phyloP scores from a whole-genome alignment of 2,113 vertebrate species.

The Anguilla japonica region DNA sequence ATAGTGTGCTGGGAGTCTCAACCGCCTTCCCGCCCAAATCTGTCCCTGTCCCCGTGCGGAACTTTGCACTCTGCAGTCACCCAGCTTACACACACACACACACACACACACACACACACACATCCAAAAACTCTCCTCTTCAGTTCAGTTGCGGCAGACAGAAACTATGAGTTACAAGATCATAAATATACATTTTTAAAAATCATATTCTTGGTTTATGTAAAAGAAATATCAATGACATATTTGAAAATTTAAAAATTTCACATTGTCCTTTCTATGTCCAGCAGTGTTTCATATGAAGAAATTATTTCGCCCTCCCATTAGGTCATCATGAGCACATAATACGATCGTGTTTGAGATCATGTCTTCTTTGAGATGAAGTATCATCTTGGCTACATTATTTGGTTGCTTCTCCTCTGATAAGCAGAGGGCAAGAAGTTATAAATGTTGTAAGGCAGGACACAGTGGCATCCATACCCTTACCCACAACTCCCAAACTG shows the following conservation, averaged over 20 bases:
- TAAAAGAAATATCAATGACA: not conserved
- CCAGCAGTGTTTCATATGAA: not conserved
- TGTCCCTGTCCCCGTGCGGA: not conserved
- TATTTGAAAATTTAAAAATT: no score
- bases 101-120: not conserved
- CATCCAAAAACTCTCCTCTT: not conserved
- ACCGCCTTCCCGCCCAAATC: slow-evolving; percentile 3
- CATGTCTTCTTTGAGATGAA: not conserved
- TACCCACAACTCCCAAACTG: not conserved
- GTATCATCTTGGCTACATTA: not conserved
- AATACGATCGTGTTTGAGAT: not conserved
- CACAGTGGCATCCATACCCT: not conserved
- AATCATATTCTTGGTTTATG: not conserved
- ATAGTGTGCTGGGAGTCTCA: slow-evolving; percentile 12
- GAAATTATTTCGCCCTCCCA: not conserved
- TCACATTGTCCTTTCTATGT: no score
- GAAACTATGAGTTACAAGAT: not conserved
- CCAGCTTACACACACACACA: not conserved
- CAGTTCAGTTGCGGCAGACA: not conserved
- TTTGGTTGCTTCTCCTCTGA: not conserved
- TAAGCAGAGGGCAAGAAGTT: not conserved
- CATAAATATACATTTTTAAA: not conserved
- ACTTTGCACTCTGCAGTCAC: not conserved
- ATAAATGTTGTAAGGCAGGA: not conserved
- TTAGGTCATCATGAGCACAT: not conserved